These are phyloP conservation scores for Leptinotarsa rubiginosa DNA, from an alignment of 2,888 invertebrate species.

Conservation along the genomic window DNA sequence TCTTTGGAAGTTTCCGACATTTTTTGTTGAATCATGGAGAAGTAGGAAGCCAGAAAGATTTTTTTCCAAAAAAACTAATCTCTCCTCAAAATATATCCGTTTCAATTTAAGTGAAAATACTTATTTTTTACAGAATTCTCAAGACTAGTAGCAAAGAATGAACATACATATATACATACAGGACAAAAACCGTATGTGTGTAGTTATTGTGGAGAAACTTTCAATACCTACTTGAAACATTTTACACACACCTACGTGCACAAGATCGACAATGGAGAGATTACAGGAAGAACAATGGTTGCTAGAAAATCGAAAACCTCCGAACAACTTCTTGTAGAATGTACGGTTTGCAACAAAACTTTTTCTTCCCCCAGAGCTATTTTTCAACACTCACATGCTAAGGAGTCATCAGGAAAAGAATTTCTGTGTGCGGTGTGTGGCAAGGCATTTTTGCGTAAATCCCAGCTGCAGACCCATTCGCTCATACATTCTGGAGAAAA, in stretches of 20 bases:
- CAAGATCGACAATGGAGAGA: slow-evolving; percentile 40
- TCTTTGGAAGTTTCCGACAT: too few relatives aligned
- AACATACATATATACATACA: slow-evolving; percentile 41
- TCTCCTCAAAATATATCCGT: too few relatives aligned
- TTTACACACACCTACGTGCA: slow-evolving; percentile 41
- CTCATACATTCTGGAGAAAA: slow-evolving; percentile 43
- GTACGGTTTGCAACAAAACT: slow-evolving; percentile 34
- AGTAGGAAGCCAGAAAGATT: too few relatives aligned
- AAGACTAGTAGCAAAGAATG: slow-evolving; percentile 38
- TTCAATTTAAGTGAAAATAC: not conserved
- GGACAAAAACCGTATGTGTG: slow-evolving; percentile 42
- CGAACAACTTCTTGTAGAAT: slow-evolving; percentile 34
- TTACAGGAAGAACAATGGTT: slow-evolving; percentile 25
- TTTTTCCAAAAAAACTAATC: too few relatives aligned
- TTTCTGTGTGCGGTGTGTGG: slow-evolving; percentile 43
- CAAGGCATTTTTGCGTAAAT: slow-evolving; percentile 40
- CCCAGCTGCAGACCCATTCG: slow-evolving; percentile 40
- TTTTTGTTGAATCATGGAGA: too few relatives aligned
- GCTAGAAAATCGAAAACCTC: not conserved
- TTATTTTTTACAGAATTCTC: slow-evolving; percentile 40
- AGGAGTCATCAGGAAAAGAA: slow-evolving; percentile 40
- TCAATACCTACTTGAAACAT: slow-evolving; percentile 40
- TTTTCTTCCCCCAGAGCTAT: slow-evolving; percentile 40
- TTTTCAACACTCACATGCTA: slow-evolving; percentile 27
- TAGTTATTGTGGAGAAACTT: slow-evolving; percentile 39